Conservation (phyloP, 2,113 vertebrate species). For the Elephantulus edwardii region DNA sequence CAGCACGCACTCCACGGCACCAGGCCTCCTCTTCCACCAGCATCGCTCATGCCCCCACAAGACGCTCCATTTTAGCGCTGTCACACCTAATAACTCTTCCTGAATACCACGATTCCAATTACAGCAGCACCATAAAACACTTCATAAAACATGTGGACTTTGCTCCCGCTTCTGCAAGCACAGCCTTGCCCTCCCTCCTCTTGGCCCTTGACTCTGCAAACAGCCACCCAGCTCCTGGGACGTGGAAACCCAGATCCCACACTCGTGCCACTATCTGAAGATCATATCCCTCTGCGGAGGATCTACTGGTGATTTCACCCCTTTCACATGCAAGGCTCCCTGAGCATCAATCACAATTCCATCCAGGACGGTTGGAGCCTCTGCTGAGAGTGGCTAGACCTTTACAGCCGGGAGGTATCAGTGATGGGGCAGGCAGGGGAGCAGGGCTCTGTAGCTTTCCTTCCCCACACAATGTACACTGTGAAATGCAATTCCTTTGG, state of each 20-base stretch:
- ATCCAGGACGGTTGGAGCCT: neutral
- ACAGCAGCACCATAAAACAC: slow-evolving; percentile 41
- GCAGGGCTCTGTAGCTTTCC: too few species aligned
- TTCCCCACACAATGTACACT: rapidly evolving
- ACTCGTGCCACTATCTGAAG: too few species aligned
- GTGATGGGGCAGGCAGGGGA: neutral
- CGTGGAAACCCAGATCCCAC: rapidly evolving
- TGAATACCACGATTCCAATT: slow-evolving; percentile 41
- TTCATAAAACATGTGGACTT: slow-evolving; percentile 1
- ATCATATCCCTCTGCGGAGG: rapidly evolving
- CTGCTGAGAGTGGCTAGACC: too few species aligned
- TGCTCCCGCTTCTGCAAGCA: neutral
- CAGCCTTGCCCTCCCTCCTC: neutral
- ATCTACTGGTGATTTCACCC: neutral
- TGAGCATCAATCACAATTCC: neutral
- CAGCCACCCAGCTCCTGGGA: neutral
- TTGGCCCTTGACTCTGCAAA: too few species aligned
- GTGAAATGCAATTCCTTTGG: neutral
- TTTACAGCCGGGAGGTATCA: too few species aligned
- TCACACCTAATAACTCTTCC: slow-evolving; percentile 56
- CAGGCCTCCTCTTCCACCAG: neutral
- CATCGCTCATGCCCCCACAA: neutral
- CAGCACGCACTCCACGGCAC: neutral
- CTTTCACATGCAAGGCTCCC: neutral
- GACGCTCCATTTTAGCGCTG: neutral